These are phyloP conservation scores for Aleiodes leptofemur DNA, from an alignment of 2,888 invertebrate species.

Conservation along the genomic window DNA sequence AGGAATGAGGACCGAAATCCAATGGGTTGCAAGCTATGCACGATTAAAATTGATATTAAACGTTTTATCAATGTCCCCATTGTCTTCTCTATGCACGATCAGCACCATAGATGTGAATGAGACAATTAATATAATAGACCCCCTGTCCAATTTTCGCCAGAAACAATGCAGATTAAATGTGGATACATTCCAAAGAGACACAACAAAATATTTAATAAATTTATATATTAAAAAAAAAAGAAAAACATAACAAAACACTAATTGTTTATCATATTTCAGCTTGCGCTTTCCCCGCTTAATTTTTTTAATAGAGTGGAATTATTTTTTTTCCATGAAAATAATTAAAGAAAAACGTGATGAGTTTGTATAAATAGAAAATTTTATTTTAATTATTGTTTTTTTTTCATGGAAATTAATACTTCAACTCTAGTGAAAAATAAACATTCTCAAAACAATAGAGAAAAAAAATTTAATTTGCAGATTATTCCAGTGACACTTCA, in stretches of 20 bases:
- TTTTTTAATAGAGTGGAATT: slow-evolving; percentile 16
- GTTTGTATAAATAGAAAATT: no score
- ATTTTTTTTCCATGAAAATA: background rate
- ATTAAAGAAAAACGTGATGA: no score
- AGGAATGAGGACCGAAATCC: background rate
- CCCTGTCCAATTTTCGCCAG: background rate
- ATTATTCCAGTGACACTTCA: slow-evolving; percentile 23
- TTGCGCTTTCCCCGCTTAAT: slow-evolving; percentile 23
- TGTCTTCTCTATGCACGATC: slow-evolving; percentile 25
- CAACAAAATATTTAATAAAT: no score
- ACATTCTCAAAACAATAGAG: background rate
- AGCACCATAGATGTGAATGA: slow-evolving; percentile 35
- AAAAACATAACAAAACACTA: background rate
- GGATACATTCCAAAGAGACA: no score
- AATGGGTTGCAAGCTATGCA: slow-evolving; percentile 9
- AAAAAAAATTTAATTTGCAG: slow-evolving; percentile 12
- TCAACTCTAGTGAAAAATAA: background rate
- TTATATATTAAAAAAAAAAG: no score
- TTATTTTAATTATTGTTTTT: no score
- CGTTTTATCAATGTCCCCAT: slow-evolving; percentile 21
- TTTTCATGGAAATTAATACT: background rate
- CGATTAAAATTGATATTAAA: slow-evolving; percentile 18
- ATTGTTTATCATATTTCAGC: slow-evolving; percentile 20
- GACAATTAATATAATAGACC: slow-evolving; percentile 12
- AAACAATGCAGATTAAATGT: background rate